Conservation (phyloP, 2,113 vertebrate species). For the Larimichthys polyactis region DNA sequence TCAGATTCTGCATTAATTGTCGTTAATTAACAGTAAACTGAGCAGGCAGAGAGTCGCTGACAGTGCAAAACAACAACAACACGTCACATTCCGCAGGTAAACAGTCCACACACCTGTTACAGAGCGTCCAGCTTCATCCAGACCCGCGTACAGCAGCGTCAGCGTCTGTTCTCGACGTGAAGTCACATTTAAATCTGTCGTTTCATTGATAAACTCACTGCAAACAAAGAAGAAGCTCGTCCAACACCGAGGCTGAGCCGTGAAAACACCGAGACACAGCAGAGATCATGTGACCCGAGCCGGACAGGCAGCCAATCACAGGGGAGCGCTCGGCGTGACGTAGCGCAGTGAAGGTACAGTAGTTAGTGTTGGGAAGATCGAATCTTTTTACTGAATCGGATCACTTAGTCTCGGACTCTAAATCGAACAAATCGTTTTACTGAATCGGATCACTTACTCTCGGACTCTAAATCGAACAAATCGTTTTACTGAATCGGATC, state of each 20-base stretch:
- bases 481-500: too few relatives aligned
- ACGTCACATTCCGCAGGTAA: neutral
- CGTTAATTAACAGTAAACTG: neutral
- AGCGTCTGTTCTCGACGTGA: fast-evolving
- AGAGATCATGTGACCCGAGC: slow-evolving; percentile 52
- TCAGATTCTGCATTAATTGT: neutral
- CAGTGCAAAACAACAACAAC: slow-evolving; percentile 35
- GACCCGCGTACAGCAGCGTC: neutral
- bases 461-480: too few relatives aligned
- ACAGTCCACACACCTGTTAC: slow-evolving; percentile 5
- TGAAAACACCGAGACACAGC: neutral
- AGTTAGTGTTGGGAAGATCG: too few relatives aligned
- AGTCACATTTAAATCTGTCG: neutral
- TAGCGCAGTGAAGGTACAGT: neutral
- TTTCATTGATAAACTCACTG: neutral
- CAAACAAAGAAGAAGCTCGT: neutral
- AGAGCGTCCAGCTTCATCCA: neutral
- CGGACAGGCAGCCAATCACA: slow-evolving; percentile 61
- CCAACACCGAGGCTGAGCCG: neutral
- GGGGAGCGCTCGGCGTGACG: slow-evolving; percentile 14
- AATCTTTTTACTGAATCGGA: too few relatives aligned
- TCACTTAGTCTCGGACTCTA: too few relatives aligned
- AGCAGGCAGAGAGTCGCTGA: slow-evolving; percentile 32
- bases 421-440: too few relatives aligned
- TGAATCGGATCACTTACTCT: too few relatives aligned